Evolutionary conservation across 2,797 vertebrate species (phyloP).

Genomic region (Pseudotriccus pelzelni): DNA sequence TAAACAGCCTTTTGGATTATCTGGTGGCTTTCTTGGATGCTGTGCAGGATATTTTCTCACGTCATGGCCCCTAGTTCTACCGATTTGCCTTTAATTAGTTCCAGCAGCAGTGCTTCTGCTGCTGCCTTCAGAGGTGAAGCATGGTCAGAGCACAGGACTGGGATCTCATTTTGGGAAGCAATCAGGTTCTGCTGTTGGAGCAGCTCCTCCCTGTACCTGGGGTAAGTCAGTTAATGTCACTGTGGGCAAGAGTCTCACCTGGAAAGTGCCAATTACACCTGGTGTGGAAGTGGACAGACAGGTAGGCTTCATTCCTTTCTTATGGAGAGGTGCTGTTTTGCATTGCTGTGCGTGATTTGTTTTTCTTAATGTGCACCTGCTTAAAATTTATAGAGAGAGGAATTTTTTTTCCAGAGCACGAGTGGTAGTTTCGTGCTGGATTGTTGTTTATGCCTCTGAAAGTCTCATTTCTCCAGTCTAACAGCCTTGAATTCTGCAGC

Average conservation of each 20-base stretch:
- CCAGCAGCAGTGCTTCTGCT: not conserved
- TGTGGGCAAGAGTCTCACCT: not conserved
- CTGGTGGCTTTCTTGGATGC: not conserved
- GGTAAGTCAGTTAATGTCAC: not conserved
- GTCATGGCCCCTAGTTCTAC: not conserved
- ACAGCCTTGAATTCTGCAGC: conserved; percentile 20
- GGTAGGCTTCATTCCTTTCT: not conserved
- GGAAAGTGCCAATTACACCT: not conserved
- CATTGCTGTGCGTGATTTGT: not conserved
- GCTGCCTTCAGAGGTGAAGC: not conserved
- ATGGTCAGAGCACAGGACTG: not conserved
- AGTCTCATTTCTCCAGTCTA: conserved; percentile 17
- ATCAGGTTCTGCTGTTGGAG: not conserved
- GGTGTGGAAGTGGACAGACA: not conserved
- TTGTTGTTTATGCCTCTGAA: conserved; percentile 22
- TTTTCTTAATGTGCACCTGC: not conserved
- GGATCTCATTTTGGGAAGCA: not conserved
- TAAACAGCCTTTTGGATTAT: conserved; percentile 24
- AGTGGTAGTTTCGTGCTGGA: not conserved
- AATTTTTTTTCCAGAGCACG: not conserved
- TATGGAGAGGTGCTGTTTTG: not conserved
- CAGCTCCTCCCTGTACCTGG: not conserved
- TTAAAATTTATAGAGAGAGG: not conserved
- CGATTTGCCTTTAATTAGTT: conserved; percentile 45
- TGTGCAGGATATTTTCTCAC: not conserved